These are phyloP conservation scores for Blastobasis adustella DNA, from an alignment of 2,888 invertebrate genomes.

Conservation along the genomic window DNA sequence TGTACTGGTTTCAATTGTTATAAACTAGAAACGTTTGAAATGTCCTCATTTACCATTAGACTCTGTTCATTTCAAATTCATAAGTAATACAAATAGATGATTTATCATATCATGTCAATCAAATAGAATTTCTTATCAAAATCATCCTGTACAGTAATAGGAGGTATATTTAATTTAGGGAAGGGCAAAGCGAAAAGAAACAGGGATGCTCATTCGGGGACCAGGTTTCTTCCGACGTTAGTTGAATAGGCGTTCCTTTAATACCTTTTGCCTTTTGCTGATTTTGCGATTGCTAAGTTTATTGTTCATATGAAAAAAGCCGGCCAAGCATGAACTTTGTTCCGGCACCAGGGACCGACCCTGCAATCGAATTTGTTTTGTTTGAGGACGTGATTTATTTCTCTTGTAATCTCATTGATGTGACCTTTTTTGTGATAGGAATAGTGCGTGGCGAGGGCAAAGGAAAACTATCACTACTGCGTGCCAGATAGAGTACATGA, in stretches of 20 bases:
- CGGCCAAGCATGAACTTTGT: conserved; percentile 6
- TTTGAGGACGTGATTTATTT: not conserved
- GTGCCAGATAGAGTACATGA: too few species aligned
- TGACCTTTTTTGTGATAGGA: too few species aligned
- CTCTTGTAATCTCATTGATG: not conserved
- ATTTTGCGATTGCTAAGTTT: conserved; percentile 4
- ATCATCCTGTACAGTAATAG: conserved; percentile 19
- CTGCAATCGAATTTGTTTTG: not conserved
- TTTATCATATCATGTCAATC: too few species aligned
- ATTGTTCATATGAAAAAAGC: not conserved
- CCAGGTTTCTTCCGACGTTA: conserved; percentile 5
- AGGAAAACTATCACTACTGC: too few species aligned
- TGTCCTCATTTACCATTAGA: too few species aligned
- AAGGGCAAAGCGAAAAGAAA: conserved; percentile 32
- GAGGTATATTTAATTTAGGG: conserved; percentile 21
- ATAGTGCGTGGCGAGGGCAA: too few species aligned
- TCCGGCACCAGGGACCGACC: conserved; percentile 2
- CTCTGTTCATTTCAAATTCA: too few species aligned
- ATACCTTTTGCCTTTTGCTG: conserved; percentile 16
- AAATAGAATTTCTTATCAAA: too few species aligned
- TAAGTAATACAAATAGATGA: too few species aligned
- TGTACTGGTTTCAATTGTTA: too few species aligned
- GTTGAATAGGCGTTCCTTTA: conserved; percentile 19
- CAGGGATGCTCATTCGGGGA: conserved; percentile 21
- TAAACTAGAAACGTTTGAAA: too few species aligned